A percentile compares a stretch with the other conserved stretches of the same genome.
These are phyloP conservation scores for Meloe dianella DNA, from an alignment of 2,888 invertebrate species.

Conservation along the genomic window DNA sequence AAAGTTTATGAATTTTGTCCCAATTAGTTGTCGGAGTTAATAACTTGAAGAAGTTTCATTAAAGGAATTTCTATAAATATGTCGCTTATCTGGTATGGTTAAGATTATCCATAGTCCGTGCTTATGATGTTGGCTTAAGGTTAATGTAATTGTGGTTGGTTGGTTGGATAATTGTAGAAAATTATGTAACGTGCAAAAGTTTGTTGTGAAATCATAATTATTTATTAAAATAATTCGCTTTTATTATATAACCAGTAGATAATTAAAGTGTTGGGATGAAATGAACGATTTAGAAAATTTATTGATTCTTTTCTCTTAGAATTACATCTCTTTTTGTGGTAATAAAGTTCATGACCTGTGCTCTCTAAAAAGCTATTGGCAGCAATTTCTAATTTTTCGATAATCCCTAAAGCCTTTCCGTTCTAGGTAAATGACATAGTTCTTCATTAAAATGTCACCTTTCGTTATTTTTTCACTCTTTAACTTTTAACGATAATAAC, in stretches of 20 bases:
- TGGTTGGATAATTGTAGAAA: slow-evolving; percentile 23
- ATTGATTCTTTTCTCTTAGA: neutral
- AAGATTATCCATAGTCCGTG: neutral
- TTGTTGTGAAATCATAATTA: slow-evolving; percentile 31
- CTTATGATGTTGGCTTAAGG: slow-evolving; percentile 16
- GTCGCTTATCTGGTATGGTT: neutral
- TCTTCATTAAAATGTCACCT: slow-evolving; percentile 1
- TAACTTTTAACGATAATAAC: neutral
- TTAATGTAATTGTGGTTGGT: slow-evolving; percentile 27
- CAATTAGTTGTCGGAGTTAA: neutral
- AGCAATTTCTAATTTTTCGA: slow-evolving; percentile 4
- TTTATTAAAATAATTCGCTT: neutral
- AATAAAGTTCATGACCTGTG: neutral
- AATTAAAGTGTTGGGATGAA: neutral
- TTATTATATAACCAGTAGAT: neutral
- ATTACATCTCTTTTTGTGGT: neutral
- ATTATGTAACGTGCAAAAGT: slow-evolving; percentile 27
- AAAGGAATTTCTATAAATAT: neutral
- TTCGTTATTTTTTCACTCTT: neutral
- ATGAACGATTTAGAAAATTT: neutral
- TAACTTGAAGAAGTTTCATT: neutral
- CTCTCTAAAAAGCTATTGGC: neutral
- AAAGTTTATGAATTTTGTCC: neutral
- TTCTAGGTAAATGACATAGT: neutral
- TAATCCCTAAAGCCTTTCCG: neutral